Base-by-base conservation (phyloP, 2,797 vertebrate genomes). In the Propithecus deckenii region DNA sequence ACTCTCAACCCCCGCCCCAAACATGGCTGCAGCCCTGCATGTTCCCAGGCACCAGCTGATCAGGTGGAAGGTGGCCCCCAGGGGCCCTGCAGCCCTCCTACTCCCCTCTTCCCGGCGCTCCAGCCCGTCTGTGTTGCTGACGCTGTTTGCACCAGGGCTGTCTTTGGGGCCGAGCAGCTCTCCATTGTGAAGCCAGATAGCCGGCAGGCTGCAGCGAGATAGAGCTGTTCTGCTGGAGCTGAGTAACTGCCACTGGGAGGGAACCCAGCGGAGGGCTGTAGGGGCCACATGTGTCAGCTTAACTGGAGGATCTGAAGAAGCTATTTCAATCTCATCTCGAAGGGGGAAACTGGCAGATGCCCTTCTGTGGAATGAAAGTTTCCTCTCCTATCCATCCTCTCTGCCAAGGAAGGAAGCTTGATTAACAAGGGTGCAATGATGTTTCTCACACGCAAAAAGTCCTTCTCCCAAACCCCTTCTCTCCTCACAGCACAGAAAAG, bases 141-240 rank as follows among this genome's bases (percentile, higher is more conserved):
- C 25, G 87, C 75, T n/a, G 0, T 89, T 59, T 30, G 48, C 59
- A 79, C 61, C 61, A n/a, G 43, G 30, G 59, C 67, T 30, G 5
- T 87, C 50, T 87, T 32, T 17, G 25, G 84, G 93, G 59, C 86
- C 30, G 0, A 41, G 91, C 46, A 41, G 48, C 35, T 86, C 86
- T 86, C 84, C 32, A 23, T 52, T 76, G 96, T 86, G 95, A 91
- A 83, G 59, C 0, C 1, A 96, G 96, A 87, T 97, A 95, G 97
- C 79, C 71, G 35, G n/a, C 10, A 17, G n/a, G 63, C 88, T 7
- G 65, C 28, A 38, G 50, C 3, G 23, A 93, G 96, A 95, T 41
- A 81, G 92, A 95, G 83, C 71, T 35, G 2, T 94, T 65, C 59
- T 48, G 38, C 46, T 28, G 55, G 85, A 94, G 89, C 69, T 52